These are phyloP conservation scores for Agrochola lychnidis DNA, from an alignment of 2,888 invertebrate genomes.

Conservation along the genomic window DNA sequence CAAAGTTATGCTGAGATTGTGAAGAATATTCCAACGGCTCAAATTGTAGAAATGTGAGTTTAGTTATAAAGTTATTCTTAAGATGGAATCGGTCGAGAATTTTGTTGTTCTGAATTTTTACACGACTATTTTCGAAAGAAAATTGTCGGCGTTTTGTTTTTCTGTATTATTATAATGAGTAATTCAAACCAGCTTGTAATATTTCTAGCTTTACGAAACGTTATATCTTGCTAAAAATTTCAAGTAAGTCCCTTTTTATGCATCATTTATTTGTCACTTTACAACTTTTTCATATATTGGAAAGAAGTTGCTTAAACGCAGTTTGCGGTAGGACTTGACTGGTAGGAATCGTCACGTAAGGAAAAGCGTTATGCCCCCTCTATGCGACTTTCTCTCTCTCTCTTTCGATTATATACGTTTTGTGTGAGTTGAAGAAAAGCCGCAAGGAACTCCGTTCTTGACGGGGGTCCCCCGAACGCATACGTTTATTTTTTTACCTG, in stretches of 20 bases:
- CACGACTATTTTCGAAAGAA: not conserved
- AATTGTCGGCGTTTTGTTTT: constrained; percentile 3
- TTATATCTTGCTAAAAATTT: not conserved
- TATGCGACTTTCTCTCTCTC: too few species aligned
- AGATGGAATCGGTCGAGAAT: constrained; percentile 30
- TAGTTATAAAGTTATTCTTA: constrained; percentile 29
- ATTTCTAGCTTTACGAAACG: constrained; percentile 1
- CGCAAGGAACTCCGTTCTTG: too few species aligned
- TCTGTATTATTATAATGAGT: not conserved
- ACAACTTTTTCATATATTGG: not conserved
- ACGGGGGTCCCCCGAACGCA: too few species aligned
- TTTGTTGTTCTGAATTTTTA: constrained; percentile 27
- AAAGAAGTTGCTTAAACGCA: too few species aligned
- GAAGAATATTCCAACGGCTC: constrained; percentile 37
- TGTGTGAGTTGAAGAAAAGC: too few species aligned
- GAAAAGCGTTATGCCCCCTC: too few species aligned
- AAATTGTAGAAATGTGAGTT: constrained; percentile 25
- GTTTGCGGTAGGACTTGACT: too few species aligned
- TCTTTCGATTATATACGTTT: too few species aligned
- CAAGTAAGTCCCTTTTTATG: not conserved
- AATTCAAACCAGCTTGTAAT: constrained; percentile 1
- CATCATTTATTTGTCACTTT: not conserved
- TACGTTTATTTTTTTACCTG: not conserved
- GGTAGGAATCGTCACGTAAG: too few species aligned
- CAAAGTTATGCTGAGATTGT: constrained; percentile 36